phyloP scores from a whole-genome alignment of 2,113 vertebrate genomes.

The Actenoides hombroni region DNA sequence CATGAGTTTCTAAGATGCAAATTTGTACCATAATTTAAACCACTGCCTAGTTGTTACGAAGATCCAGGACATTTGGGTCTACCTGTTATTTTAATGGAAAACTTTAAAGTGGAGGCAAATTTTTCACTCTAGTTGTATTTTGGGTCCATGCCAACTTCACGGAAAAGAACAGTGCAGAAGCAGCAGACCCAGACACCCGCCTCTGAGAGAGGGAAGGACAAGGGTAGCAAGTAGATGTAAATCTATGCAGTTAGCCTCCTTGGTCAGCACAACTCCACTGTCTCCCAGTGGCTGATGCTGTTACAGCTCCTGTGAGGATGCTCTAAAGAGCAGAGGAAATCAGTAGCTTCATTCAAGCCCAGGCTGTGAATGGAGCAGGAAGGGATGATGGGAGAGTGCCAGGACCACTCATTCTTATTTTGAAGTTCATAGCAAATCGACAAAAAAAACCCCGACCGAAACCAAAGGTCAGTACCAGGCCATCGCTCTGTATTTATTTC shows the following conservation, averaged over 20 bases:
- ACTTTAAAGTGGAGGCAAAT: not conserved
- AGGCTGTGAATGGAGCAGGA: not conserved
- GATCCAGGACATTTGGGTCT: not conserved
- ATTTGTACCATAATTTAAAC: not conserved
- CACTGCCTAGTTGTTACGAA: not conserved
- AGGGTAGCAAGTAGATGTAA: not conserved
- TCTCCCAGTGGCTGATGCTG: conserved; percentile 35
- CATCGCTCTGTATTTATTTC: not conserved
- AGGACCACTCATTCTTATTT: not conserved
- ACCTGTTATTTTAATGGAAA: not conserved
- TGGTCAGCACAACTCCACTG: conserved; percentile 14
- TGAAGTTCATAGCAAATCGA: not conserved
- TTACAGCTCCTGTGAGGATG: not conserved
- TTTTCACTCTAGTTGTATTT: not conserved
- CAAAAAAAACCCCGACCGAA: not conserved
- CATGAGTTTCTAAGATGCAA: not conserved
- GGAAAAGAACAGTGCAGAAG: not conserved
- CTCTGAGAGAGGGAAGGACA: not conserved
- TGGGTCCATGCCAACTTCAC: not conserved
- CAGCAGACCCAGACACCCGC: not conserved
- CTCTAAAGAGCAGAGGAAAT: not conserved
- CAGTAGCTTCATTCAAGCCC: not conserved
- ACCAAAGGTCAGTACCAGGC: not conserved
- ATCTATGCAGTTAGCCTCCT: not conserved
- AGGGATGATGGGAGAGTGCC: not conserved